Evolutionary conservation across 2,888 invertebrate species (phyloP), one percentile per base, ranked within the genome.

Genomic region (Sialis fuliginosa): DNA sequence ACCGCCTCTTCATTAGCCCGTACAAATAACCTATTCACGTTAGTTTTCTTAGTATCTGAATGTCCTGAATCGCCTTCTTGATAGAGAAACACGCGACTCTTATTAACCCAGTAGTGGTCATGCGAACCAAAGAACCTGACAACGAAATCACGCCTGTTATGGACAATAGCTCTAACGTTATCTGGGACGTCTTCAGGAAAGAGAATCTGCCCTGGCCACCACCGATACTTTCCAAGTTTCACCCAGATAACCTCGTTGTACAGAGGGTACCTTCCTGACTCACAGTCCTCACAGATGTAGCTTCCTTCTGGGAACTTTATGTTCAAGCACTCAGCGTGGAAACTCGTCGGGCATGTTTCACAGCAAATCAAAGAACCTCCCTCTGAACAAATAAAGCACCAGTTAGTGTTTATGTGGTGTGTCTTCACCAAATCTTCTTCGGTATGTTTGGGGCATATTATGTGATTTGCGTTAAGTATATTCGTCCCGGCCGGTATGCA

Each of bases 191-290:
- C 84, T 6, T 78, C 71, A 0, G 93, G 91, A 55, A 88, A 90
- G 46, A 91, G 71, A 34, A 95, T 79, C 51, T 85, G 71, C 0
- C 85, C 86, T 0, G 96, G 96, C 96, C 96, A 96, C 95, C 95
- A 96, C 54, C 91, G 81, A 33, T 47, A 47, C 42, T 53, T 69
- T 70, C 88, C 90, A 8, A 92, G 71, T 62, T 95, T 96, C 1
- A 88, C 90, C 95, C 95, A 96, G 33, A 95, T 87, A 60, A 96
- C 81, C 63, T 93, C 91, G 1, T 92, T 91, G 57, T 91, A 93
- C 1, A 92, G 67, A 0, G 92, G 91, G 56, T 86, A 68, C 12
- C 89, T 74, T 0, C 93, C 92, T 0, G 81, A 81, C 58, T 85
- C 81, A 59, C 96, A 96, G 56, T 91, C 91, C 59, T 86, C 85